Evolutionary conservation across 2,888 invertebrate species (phyloP), one percentile per base, ranked within the genome.

Genomic region (Apotomis betuletana): DNA sequence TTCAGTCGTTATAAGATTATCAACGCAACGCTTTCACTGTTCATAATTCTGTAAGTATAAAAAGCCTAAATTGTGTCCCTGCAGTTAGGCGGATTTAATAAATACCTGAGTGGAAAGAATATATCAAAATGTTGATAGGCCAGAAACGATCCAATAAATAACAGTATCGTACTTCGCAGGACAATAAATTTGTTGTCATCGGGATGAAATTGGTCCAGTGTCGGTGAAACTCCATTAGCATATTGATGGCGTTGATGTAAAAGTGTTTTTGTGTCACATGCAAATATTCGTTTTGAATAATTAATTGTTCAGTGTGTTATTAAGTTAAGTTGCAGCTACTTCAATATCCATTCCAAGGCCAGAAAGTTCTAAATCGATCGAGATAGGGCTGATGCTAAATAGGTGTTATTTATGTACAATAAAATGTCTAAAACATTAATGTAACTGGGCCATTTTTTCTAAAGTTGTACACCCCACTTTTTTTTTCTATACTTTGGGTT

Each of bases 121-220:
- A 61, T 51, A 55, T 61, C 57, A 71, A 62, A 15, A 13, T 67
- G 15, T 67, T 67, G 67, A 67, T 62, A 57, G 60, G 61, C 15
- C n/a, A 5, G 57, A 51, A 67, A 67, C 55, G 61, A 58, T 62
- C 57, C 67, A 67, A 67, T 62, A 67, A 71, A 71, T 71, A 67
- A 67, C 62, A 58, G 60, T 49, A 67, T 62, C 67, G 61, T 62
- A 61, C 67, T 71, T 62, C 55, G 61, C 41, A 57, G 67, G 51
- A 62, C 57, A 67, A 52, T 58, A 62, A 67, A 62, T 71, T 71
- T 62, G 61, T 58, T 52, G 57, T 58, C 67, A 61, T 41, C 49
- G 41, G 64, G 41, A 44, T 52, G 55, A 57, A 67, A 67, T 52
- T 67, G 55, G 51, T 58, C 71, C 51, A 52, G 12, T 46, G 52